These are phyloP conservation scores for Crematogaster levior DNA, from an alignment of 2,888 invertebrate genomes.

Conservation along the genomic window DNA sequence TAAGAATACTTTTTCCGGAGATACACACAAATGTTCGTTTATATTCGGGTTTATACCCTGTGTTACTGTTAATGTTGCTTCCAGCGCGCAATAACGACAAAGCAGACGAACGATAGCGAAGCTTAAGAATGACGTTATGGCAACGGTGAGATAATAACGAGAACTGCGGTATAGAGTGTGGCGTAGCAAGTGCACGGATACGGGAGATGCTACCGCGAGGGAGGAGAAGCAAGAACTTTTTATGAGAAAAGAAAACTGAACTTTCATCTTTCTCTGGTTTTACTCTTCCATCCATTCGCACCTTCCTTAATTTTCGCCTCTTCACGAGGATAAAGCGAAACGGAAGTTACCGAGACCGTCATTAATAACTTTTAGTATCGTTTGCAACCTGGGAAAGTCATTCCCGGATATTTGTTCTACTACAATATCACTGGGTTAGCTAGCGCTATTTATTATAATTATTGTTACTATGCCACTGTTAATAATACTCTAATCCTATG, in stretches of 20 bases:
- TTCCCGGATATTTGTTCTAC: slow-evolving; percentile 58
- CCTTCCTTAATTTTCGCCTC: slow-evolving; percentile 58
- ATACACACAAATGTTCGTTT: no score
- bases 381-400: slow-evolving; percentile 58
- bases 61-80: slow-evolving; percentile 21
- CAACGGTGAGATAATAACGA: slow-evolving; percentile 66
- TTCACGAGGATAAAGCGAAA: slow-evolving; percentile 43
- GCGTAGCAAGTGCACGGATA: slow-evolving; percentile 55
- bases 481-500: slow-evolving; percentile 14
- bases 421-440: slow-evolving; percentile 32
- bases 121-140: slow-evolving; percentile 56
- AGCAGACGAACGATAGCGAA: slow-evolving; percentile 48
- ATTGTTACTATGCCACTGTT: slow-evolving; percentile 19
- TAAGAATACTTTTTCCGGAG: no score
- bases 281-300: slow-evolving; percentile 45
- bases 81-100: slow-evolving; percentile 52
- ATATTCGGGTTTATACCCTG: no score
- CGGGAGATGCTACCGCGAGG: slow-evolving; percentile 47
- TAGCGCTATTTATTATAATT: slow-evolving; percentile 28
- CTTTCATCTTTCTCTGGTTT: slow-evolving; percentile 66
- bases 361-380: slow-evolving; percentile 70
- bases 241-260: slow-evolving; percentile 47
- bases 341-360: slow-evolving; percentile 53
- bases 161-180: slow-evolving; percentile 58
- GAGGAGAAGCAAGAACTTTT: slow-evolving; percentile 18